A percentile compares a stretch with the other conserved stretches of the same genome.
Evolutionary conservation across 2,113 vertebrate species (phyloP).

Genomic region (Uria lomvia): DNA sequence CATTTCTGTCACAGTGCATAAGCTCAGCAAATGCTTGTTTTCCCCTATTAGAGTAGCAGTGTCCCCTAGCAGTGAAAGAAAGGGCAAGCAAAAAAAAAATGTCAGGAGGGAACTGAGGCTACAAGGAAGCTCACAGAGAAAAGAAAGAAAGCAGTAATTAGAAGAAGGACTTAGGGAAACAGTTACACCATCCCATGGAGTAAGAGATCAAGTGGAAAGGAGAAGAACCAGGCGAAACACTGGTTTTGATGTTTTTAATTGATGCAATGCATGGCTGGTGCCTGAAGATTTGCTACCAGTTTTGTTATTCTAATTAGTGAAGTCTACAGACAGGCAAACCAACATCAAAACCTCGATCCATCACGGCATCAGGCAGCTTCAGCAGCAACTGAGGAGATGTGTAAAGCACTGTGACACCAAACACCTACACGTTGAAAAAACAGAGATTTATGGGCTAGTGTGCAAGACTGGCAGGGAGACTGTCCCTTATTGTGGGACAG

Average conservation of each 20-base stretch:
- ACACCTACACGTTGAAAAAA: neutral
- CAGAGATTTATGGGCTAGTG: neutral
- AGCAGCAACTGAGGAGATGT: neutral
- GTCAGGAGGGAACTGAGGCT: neutral
- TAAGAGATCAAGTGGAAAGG: constrained; percentile 56
- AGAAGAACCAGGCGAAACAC: constrained; percentile 23
- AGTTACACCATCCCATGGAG: constrained; percentile 20
- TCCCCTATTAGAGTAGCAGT: neutral
- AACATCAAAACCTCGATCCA: constrained; percentile 56
- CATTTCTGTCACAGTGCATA: neutral
- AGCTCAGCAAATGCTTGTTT: constrained; percentile 17
- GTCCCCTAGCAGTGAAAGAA: constrained; percentile 13
- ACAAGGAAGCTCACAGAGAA: neutral
- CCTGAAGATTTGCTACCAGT: constrained; percentile 64
- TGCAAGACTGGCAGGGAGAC: neutral
- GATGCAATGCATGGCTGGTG: constrained; percentile 56
- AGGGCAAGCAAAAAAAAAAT: constrained; percentile 31
- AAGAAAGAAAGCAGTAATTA: constrained; percentile 17
- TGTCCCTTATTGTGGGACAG: neutral
- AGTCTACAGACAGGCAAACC: constrained; percentile 36
- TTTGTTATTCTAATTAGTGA: constrained; percentile 66
- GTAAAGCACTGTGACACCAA: constrained; percentile 26
- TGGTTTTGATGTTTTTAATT: constrained; percentile 65
- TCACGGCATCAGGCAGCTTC: neutral
- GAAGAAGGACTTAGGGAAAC: neutral